Base-by-base conservation (phyloP, 1,140 invertebrate genomes). In the Aleiodes sp. region DNA sequence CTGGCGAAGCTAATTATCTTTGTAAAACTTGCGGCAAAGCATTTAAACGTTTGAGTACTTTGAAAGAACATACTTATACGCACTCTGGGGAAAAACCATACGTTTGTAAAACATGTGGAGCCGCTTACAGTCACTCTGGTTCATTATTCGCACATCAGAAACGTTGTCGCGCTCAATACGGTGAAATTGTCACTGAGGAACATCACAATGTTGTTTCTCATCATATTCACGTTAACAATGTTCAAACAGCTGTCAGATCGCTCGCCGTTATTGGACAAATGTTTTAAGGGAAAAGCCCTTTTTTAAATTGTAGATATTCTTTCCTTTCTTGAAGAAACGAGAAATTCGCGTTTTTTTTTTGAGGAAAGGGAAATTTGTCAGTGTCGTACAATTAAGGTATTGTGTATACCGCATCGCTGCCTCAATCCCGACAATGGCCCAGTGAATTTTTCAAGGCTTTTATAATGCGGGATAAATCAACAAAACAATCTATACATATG, bases 11-110 rank as follows among this genome's bases (percentile, higher is more conserved):
- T 52, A 89, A 88, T 21, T 87, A 87, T 70, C 81, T 87, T 1
- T 92, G 91, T 68, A 86, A 87, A 35, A 87, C 88, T 1, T 92
- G 91, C 66, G 89, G 89, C 1, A 90, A 89, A 76, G 90, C 90
- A 0, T 92, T 91, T 75, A 90, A 90, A 37, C 85, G 90, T 59
- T 86, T 87, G 1, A 88, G 88, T 52, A 91, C 91, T 31, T 81
- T 79, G 78, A 86, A 80, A 75, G 88, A 88, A 65, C 88, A 89
- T 71, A 88, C 88, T 65, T 84, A 88, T 24, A 89, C 87, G 4
- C 88, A 89, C 71, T 88, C 88, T 1, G 88, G 88, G 6, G 87
- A 88, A 75, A 88, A 88, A 68, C 88, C 88, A 2, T 88, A 88
- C 66, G 82, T 87, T 7, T 89, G 88, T 74, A 88, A 88, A 46